These are phyloP conservation scores for Lutraria lutraria DNA, from an alignment of 2,888 invertebrate species.

Conservation along the genomic window DNA sequence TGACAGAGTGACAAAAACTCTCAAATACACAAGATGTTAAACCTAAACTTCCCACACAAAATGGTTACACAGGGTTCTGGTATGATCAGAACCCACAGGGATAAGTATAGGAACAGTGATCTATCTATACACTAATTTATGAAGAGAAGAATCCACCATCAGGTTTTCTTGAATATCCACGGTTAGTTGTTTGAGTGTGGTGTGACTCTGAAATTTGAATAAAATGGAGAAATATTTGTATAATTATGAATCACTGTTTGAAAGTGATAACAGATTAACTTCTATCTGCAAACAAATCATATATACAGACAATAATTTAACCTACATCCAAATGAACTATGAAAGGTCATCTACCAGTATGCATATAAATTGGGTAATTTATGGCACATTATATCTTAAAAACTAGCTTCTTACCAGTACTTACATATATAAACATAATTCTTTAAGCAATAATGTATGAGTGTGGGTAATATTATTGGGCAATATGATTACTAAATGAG, in stretches of 20 bases:
- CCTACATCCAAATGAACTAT: too few relatives aligned
- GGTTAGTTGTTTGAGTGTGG: slow-evolving; percentile 87
- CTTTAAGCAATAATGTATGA: too few relatives aligned
- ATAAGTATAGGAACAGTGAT: neutral
- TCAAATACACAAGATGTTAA: neutral
- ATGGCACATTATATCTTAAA: too few relatives aligned
- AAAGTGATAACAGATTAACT: neutral
- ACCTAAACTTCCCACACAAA: neutral
- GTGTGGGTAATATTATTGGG: too few relatives aligned
- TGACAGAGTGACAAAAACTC: neutral
- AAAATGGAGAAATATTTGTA: slow-evolving; percentile 7
- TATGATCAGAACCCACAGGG: neutral
- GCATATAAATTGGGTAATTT: too few relatives aligned
- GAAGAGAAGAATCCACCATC: slow-evolving; percentile 86
- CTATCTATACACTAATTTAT: slow-evolving; percentile 64
- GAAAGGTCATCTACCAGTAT: too few relatives aligned
- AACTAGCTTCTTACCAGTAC: too few relatives aligned
- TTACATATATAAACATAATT: too few relatives aligned
- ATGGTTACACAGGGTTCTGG: neutral
- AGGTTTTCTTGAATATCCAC: slow-evolving; percentile 86
- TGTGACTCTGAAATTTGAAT: slow-evolving; percentile 83
- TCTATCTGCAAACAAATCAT: too few relatives aligned
- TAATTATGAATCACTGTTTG: neutral
- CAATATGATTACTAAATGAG: too few relatives aligned
- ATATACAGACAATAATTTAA: too few relatives aligned